These are phyloP conservation scores for Hycleus phaleratus DNA, from an alignment of 1,140 invertebrate genomes.

Conservation along the genomic window DNA sequence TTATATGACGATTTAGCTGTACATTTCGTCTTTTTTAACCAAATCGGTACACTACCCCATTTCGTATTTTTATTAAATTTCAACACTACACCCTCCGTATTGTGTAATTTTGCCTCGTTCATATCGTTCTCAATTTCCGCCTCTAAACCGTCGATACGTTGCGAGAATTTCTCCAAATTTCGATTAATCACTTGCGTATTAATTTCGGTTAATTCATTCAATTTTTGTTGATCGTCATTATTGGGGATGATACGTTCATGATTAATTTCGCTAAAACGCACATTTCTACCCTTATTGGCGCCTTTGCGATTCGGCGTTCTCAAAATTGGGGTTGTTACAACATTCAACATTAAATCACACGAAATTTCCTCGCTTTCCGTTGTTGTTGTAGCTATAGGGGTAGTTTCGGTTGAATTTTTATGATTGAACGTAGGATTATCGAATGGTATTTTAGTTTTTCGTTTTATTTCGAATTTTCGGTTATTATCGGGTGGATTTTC, in stretches of 20 bases:
- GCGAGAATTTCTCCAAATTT: constrained; percentile 18
- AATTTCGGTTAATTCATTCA: constrained; percentile 26
- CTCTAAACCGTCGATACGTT: constrained; percentile 29
- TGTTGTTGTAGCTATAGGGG: constrained; percentile 20
- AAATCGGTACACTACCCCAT: constrained; percentile 19
- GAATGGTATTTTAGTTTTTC: no score
- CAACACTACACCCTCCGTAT: constrained; percentile 24
- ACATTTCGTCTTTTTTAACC: constrained; percentile 12
- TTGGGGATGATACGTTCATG: constrained; percentile 28
- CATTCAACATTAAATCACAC: constrained; percentile 30
- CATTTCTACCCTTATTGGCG: constrained; percentile 22
- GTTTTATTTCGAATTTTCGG: no score
- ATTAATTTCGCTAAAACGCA: constrained; percentile 31
- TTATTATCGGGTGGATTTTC: no score
- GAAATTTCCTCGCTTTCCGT: constrained; percentile 17
- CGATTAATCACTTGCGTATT: constrained; percentile 16
- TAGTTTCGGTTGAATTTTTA: no score
- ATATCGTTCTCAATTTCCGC: constrained; percentile 37
- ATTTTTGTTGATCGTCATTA: constrained; percentile 20
- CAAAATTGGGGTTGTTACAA: constrained; percentile 21
- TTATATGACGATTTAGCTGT: constrained; percentile 28
- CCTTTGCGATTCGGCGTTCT: neutral
- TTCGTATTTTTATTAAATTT: constrained; percentile 21
- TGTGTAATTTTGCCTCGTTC: constrained; percentile 33
- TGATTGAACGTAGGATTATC: no score